Evolutionary conservation across 2,113 vertebrate genomes (phyloP).

Genomic region (Crotalus helleri): DNA sequence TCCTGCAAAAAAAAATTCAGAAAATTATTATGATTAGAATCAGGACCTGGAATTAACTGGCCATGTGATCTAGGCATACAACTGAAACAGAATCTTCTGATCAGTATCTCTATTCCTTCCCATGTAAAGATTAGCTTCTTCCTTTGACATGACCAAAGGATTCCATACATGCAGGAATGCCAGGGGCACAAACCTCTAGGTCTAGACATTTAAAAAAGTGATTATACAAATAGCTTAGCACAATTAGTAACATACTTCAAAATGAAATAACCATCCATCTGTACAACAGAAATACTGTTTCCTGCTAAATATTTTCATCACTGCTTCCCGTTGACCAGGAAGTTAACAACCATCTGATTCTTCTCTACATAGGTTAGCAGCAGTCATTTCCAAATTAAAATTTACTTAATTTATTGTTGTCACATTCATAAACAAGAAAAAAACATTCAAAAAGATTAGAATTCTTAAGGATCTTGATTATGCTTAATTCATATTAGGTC

Average conservation of each 20-base stretch:
- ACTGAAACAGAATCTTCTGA: neutral
- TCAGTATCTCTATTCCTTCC: neutral
- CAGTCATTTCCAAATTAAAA: neutral
- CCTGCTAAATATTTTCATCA: neutral
- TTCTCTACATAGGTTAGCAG: neutral
- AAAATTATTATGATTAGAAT: neutral
- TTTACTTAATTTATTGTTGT: neutral
- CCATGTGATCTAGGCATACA: neutral
- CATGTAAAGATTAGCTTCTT: neutral
- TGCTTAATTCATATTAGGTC: neutral
- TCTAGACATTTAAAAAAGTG: neutral
- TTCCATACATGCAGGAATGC: neutral
- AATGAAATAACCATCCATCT: neutral
- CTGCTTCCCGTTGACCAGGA: neutral
- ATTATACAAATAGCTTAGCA: neutral
- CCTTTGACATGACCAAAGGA: neutral
- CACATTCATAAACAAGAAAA: neutral
- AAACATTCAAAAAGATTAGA: neutral
- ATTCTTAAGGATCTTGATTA: constrained; percentile 4
- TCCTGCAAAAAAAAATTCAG: neutral
- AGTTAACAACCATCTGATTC: neutral
- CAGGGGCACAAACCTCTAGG: neutral
- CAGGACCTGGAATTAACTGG: neutral
- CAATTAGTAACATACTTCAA: neutral
- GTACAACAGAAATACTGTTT: neutral